Base-by-base conservation (phyloP, 2,888 invertebrate genomes). In the Napeogenes sylphis region DNA sequence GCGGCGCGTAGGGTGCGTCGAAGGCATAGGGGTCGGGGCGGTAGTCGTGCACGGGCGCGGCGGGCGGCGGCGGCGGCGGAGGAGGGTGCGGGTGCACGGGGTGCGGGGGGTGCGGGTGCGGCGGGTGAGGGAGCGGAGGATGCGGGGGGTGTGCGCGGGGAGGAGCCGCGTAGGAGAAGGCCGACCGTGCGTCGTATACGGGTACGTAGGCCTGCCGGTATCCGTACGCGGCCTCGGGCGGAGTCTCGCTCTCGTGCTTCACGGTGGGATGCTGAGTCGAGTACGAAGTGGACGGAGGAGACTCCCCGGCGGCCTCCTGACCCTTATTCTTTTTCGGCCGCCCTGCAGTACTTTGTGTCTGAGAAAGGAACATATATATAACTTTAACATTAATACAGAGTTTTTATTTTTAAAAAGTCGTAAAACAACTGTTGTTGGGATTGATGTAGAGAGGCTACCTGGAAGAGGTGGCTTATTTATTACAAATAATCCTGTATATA, bases 271-370 rank as follows among this genome's bases (percentile, higher is more conserved):
- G 85, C 71, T 76, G 83, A 53, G 75, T 69, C 59, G 71, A 78
- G 73, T 82, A 87, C 55, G 89, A 87, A 30, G 87, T 85, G 2
- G 87, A 85, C 55, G 89, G 86, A 53, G 87, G 84, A 12, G 87
- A 84, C 68, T 84, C 87, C 33, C 77, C 79, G 14, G 80, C 63
- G 13, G 69, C 69, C 55, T 87, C 89, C 57, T 77, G 82, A 0
- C 76, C 80, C 68, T 89, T 89, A 73, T 86, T 88, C 78, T 89
- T 89, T 68, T 89, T 89, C 32, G 90, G 89, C 54, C 90, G 83
- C 0, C 90, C 90, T 4, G 88, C 86, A 21, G 86, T 84, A 2
- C 83, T 84, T 68, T 87, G 87, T 5, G 82, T 81, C 87, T 89
- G 76, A 30, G 55, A 8, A 61, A 51, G 8, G 46, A 53, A 35